Conservation (phyloP, 2,113 vertebrate genomes). For the Machaerirhynchus nigripectus region DNA sequence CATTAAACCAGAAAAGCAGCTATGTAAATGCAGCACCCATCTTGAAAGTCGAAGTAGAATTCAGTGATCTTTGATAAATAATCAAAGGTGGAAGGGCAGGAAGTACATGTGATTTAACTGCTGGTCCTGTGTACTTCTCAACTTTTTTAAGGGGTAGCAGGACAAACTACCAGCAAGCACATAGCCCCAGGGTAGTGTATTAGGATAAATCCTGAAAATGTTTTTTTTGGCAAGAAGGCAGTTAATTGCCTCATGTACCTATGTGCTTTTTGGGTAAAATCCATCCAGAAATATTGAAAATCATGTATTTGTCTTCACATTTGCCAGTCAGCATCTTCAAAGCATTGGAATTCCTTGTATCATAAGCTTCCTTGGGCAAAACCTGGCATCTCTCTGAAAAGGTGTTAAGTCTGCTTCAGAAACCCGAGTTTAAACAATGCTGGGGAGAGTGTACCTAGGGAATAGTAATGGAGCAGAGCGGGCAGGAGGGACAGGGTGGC, state of each 20-base stretch:
- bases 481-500: too few species aligned
- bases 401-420: neutral
- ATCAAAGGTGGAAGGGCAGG: neutral
- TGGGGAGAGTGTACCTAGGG: neutral
- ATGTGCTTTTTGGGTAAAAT: neutral
- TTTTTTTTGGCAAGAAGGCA: neutral
- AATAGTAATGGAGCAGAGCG: neutral
- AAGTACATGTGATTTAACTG: neutral
- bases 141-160: neutral
- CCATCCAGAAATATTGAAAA: neutral
- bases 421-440: neutral
- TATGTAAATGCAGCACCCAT: accelerated
- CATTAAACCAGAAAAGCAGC: neutral
- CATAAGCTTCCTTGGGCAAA: neutral
- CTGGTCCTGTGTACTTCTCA: neutral
- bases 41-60: neutral
- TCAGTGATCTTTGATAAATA: neutral
- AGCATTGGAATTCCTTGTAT: neutral
- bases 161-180: neutral
- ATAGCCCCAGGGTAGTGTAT: neutral
- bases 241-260: neutral
- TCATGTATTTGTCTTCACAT: neutral
- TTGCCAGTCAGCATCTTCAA: neutral
- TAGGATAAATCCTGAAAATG: neutral
- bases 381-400: neutral